Conservation (phyloP, 1,140 invertebrate genomes). For the Ooceraea biroi region DNA sequence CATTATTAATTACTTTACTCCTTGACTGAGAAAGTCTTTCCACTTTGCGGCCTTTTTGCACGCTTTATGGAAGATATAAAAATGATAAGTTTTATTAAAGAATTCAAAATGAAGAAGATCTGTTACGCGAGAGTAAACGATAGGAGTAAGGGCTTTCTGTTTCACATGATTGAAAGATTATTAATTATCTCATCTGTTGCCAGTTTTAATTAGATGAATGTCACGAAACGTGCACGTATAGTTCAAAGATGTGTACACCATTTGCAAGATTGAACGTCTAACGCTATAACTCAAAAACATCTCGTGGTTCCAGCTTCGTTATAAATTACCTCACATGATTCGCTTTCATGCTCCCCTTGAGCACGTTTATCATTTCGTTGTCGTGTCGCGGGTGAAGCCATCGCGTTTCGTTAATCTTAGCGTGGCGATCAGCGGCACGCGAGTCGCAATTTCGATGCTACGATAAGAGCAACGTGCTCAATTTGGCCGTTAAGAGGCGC, state of each 20-base stretch:
- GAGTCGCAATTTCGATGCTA: constrained; percentile 34
- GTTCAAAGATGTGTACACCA: neutral
- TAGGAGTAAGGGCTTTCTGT: neutral
- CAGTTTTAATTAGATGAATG: neutral
- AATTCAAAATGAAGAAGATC: neutral
- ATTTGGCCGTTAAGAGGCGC: constrained; percentile 18
- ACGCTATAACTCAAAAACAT: neutral
- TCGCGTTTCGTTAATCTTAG: constrained; percentile 51
- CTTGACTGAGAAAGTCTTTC: neutral
- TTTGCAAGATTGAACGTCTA: neutral
- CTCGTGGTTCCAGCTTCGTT: neutral
- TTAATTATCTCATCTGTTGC: neutral
- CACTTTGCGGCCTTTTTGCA: neutral
- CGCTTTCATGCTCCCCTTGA: constrained; percentile 21
- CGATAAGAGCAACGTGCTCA: constrained; percentile 42
- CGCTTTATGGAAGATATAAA: neutral
- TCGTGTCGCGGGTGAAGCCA: constrained; percentile 32
- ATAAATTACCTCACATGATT: constrained; percentile 41
- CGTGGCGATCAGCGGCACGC: constrained; percentile 35
- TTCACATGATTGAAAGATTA: neutral
- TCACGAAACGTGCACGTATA: neutral
- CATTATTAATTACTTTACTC: neutral
- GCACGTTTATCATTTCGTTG: constrained; percentile 47
- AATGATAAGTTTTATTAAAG: neutral
- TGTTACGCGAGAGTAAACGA: neutral